Evolutionary conservation across 2,113 vertebrate genomes (phyloP), one percentile per base, ranked within the genome.

Genomic region (Ailuropoda melanoleuca): DNA sequence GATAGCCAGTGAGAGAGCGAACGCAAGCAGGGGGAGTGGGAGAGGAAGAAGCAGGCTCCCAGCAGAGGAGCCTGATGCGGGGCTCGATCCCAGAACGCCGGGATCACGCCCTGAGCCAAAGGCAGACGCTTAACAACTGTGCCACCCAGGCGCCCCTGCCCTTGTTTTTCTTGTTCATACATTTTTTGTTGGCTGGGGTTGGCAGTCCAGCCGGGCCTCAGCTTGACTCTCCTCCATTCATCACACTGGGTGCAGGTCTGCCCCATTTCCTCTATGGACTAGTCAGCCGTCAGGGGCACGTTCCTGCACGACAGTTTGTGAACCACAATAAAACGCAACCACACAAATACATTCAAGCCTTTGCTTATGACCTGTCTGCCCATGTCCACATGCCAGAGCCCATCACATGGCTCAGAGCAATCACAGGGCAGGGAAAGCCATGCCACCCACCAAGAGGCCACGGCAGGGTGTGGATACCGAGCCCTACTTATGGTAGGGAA

Each of bases 241-340:
- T 88, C 34, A 37, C 8, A 21, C 8, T 19, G 19, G 62, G 21
- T 23, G 26, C 31, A 21, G 34, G 13, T 37, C 48, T 55, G 26
- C 83, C 24, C 58, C 11, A 4, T 21, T 2, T 50, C 50, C 34
- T 4, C 17, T 1, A 0, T 15, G 19, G 43, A 13, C 6, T 10
- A 4, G 9, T 11, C 6, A 29, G n/a, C 6, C 14, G 0, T 0
- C 2, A 1, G 46, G 21, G n/a, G 13, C 4, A 1, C 21, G 17
- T 24, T 80, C 26, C 34, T 9, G 3, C 19, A 0, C 0, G 12
- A 37, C 72, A 58, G 14, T 19, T 31, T 4, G 4, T 26, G 53
- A 46, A 37, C 23, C 6, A 14, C 1, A 0, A 39, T 1, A 4
- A 0, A 0, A 8, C 12, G 55, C 14, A 4, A 13, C 24, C 1